Base-by-base conservation (phyloP, 2,888 invertebrate species). In the Cerceris rybyensis region DNA sequence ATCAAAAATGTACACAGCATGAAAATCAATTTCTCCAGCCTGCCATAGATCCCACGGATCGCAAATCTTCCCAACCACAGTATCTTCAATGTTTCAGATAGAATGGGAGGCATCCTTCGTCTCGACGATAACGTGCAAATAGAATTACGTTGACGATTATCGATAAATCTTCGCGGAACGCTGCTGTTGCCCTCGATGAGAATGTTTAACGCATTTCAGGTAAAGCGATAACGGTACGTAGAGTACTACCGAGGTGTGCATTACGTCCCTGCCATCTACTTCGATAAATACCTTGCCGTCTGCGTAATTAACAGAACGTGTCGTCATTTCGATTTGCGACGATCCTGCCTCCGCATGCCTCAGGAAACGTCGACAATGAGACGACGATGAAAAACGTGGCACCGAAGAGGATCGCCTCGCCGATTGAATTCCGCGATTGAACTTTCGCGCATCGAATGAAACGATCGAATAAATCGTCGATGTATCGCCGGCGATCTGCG, bases 381-480 rank as follows among this genome's bases (percentile, higher is more conserved):
- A 64, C 41, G 28, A n/a, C n/a, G 46, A 6, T 14, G 7, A 64
- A n/a, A 54, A 52, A 64, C 65, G 64, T 43, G 50, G 28, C 13
- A 28, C 17, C 39, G 57, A 16, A 11, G 46, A 46, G 39, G n/a
- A 14, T 39, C 65, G 63, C 49, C 7, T 13, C 17, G 49, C 11
- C 42, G 58, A n/a, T 17, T 60, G 39, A 61, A 49, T 43, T 55
- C 52, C 46, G 55, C 69, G 58, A 42, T 17, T 70, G 60, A 54
- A 59, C 63, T 70, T 70, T 70, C 41, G 41, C 54, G 9, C 46
- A n/a, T 28, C 52, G 41, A 57, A 11, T 46, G 58, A 46, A 42
- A 52, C 49, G 64, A 72, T 75, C 66, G 66, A 76, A 58, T 16
- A 41, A 75, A 63, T 67, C 72, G 46, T 69, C 69, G 77, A 66